Conservation (phyloP, 1,140 invertebrate species). For the Atta colombica region DNA sequence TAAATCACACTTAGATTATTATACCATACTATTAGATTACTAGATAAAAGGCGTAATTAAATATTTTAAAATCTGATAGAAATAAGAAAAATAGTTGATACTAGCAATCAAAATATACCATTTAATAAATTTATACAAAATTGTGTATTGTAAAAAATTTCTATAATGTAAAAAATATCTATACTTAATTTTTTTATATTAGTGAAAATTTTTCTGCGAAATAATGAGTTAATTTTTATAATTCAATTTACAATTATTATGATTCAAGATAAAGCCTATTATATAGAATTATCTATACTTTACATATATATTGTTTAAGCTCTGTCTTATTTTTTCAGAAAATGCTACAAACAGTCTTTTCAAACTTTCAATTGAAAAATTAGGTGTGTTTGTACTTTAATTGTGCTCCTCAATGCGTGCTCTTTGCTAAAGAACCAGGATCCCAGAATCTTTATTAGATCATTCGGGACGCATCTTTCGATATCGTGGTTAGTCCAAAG, state of each 20-base stretch:
- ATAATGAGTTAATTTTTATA: background rate
- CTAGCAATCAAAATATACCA: background rate
- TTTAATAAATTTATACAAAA: background rate
- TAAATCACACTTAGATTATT: background rate
- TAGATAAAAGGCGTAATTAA: background rate
- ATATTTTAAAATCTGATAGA: background rate
- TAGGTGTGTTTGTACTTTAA: background rate
- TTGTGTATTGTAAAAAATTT: background rate
- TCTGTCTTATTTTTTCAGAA: background rate
- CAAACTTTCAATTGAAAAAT: slow-evolving; percentile 3
- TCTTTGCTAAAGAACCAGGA: background rate
- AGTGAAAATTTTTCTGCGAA: background rate
- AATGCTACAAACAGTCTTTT: background rate
- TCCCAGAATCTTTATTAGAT: slow-evolving; percentile 17
- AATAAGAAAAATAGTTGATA: background rate
- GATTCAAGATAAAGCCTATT: background rate
- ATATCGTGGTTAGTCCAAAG: background rate
- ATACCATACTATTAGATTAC: too few relatives aligned
- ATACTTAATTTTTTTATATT: background rate
- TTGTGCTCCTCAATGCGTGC: background rate
- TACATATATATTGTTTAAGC: background rate
- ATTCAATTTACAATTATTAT: background rate
- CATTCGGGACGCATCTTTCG: background rate
- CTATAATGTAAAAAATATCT: background rate
- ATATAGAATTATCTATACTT: background rate